A percentile compares a stretch with the other conserved stretches of the same genome.
These are phyloP conservation scores for Vireo griseus DNA, from an alignment of 2,797 vertebrate genomes.

Conservation along the genomic window DNA sequence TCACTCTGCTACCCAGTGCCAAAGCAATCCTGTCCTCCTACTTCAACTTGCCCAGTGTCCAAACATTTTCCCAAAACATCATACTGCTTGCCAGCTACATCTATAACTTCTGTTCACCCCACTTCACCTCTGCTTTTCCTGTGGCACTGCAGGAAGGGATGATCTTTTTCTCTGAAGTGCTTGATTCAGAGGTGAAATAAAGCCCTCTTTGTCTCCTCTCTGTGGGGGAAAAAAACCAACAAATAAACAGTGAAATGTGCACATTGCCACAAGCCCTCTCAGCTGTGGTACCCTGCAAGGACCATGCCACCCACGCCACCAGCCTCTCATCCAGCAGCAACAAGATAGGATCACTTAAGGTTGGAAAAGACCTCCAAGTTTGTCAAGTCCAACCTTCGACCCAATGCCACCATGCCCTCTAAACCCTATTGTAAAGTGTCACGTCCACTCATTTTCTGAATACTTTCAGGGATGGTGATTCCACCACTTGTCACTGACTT, in stretches of 20 bases:
- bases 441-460: fast-evolving
- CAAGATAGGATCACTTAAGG: background rate
- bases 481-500: background rate
- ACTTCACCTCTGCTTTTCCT: background rate
- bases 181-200: background rate
- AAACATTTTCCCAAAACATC: background rate
- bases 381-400: background rate
- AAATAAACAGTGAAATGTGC: background rate
- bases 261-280: background rate
- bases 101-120: background rate
- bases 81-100: background rate
- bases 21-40: background rate
- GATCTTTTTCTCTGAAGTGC: background rate
- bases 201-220: background rate
- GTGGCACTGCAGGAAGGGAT: background rate
- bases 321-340: background rate
- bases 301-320: fast-evolving
- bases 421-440: fast-evolving
- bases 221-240: background rate
- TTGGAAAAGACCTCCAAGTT: background rate
- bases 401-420: background rate
- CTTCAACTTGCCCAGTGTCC: background rate
- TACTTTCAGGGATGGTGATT: background rate
- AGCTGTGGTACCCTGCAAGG: no score
- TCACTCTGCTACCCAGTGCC: background rate